Evolutionary conservation across 1,140 invertebrate genomes (phyloP), one percentile per base, ranked within the genome.

Genomic region (Campoletis sonorensis): DNA sequence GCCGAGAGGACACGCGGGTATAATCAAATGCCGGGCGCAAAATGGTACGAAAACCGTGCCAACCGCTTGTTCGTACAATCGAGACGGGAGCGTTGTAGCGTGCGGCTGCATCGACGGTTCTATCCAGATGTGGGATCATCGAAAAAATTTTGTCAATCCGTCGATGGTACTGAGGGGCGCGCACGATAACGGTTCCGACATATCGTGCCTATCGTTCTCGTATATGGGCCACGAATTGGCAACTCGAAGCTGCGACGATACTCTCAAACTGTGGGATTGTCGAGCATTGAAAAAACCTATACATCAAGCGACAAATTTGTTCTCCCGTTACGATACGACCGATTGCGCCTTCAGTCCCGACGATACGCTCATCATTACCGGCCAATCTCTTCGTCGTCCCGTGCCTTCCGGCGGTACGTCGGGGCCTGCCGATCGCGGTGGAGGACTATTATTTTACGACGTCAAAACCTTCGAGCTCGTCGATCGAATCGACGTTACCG

Each of bases 51-150:
- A 97, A 91, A 97, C 97, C 0, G 94, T 96, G 54, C 98, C 98
- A 0, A 98, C 96, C 0, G 92, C 97, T 0, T 98, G 98, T 86
- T 92, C 93, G 1, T 98, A 96, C 86, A 97, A 95, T 80, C 92
- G 96, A 79, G 98, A 99, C 91, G 98, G 98, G 0, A 96, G 96
- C 79, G 94, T 96, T 0, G 95, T 99, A 23, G 97, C 97, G 0
- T 97, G 96, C 77, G 98, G 96, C 0, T 99, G 99, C 88, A 94
- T 95, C 33, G 99, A 99, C 92, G 99, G 99, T 1, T 99, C 98
- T 0, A 96, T 99, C 85, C 98, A 99, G 91, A 96, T 99, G 91
- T 99, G 98, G 98, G 99, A 99, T 90, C 96, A 98, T 72, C 94
- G 98, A 58, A 96, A 95, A 87, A 96, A 94, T 86, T 96, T 94